Percentiles rank a stretch among this genome's conserved stretches.
Evolutionary conservation across 2,113 vertebrate genomes (phyloP).

Genomic region (Salvelinus fontinalis): DNA sequence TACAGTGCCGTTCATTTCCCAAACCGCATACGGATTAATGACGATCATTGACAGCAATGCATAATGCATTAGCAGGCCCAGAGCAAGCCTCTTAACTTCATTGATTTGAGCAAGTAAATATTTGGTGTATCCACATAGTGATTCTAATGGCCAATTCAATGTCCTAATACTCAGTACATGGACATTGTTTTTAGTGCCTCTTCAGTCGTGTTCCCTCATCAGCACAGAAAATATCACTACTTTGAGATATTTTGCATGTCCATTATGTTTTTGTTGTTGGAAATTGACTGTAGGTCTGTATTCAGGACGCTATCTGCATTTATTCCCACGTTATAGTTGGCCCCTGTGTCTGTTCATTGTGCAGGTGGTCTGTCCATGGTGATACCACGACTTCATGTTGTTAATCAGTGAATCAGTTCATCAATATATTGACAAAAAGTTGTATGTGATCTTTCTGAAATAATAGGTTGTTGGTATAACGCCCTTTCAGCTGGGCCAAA

Average conservation of each 20-base stretch:
- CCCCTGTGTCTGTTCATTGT: no score
- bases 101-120: slow-evolving; percentile 10
- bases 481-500: slow-evolving; percentile 9
- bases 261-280: slow-evolving; percentile 10
- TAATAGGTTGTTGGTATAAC: background rate
- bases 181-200: slow-evolving; percentile 1
- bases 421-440: no score
- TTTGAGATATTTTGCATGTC: slow-evolving; percentile 2
- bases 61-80: slow-evolving; percentile 17
- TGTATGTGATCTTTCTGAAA: background rate
- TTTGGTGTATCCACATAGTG: background rate
- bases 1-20: slow-evolving; percentile 47
- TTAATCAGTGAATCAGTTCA: background rate
- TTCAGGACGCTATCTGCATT: no score
- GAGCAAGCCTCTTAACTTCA: slow-evolving; percentile 1
- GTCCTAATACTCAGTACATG: background rate
- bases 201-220: slow-evolving; percentile 2
- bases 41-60: slow-evolving; percentile 7
- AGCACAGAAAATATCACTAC: background rate
- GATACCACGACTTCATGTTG: no score
- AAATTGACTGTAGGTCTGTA: no score
- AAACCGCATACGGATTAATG: slow-evolving; percentile 36
- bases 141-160: background rate
- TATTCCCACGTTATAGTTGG: no score
- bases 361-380: no score